Conservation (phyloP, 2,113 vertebrate species). For the Alligator mississippiensis region DNA sequence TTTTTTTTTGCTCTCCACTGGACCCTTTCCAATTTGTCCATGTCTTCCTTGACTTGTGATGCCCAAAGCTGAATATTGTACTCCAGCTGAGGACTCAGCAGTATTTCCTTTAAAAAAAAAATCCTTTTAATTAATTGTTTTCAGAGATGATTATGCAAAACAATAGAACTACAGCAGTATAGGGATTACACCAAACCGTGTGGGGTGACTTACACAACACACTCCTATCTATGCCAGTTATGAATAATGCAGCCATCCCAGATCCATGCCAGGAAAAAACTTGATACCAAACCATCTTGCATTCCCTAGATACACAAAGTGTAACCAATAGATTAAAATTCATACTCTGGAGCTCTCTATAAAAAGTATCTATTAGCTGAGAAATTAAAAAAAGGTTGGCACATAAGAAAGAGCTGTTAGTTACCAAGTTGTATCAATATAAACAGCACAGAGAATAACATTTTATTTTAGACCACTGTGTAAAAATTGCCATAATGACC, state of each 20-base stretch:
- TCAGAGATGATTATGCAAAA: not conserved
- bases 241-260: not conserved
- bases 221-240: conserved; percentile 1
- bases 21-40: no score
- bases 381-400: conserved; percentile 50
- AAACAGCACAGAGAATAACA: conserved; percentile 19
- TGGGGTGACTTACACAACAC: not conserved
- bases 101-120: not conserved
- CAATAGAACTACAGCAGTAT: not conserved
- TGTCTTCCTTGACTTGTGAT: no score
- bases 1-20: not conserved
- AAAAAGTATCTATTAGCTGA: conserved; percentile 34
- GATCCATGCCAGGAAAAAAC: conserved; percentile 49
- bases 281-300: conserved; percentile 4
- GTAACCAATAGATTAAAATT: not conserved
- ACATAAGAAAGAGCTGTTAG: conserved; percentile 29
- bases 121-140: not conserved
- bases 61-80: no score
- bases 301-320: not conserved
- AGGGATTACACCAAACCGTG: not conserved
- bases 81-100: no score
- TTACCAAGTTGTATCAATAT: conserved; percentile 60
- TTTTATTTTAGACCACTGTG: not conserved
- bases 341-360: not conserved
- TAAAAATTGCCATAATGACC: conserved; percentile 46